Evolutionary conservation across 2,797 vertebrate genomes (phyloP).

Genomic region (Dallia pectoralis): DNA sequence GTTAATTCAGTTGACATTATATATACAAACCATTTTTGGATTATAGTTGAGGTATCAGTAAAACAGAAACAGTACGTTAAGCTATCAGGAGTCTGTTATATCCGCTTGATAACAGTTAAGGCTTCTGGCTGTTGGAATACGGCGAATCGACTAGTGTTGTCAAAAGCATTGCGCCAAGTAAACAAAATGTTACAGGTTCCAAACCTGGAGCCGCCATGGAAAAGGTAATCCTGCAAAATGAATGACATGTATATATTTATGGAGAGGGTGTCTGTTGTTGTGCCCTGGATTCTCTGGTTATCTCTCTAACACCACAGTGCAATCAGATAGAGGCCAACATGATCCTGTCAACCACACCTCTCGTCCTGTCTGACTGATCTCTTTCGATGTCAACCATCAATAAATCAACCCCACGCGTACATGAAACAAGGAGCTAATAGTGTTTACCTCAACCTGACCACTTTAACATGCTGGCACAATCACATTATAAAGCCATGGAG

Average conservation of each 20-base stretch:
- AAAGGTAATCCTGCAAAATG: too few relatives aligned
- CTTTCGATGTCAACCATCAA: slow-evolving; percentile 19
- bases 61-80: too few relatives aligned
- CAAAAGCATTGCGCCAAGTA: slow-evolving; percentile 40
- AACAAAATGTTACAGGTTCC: too few relatives aligned
- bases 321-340: slow-evolving; percentile 48
- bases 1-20: too few relatives aligned
- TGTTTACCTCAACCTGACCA: slow-evolving; percentile 30
- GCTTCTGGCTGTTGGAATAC: slow-evolving; percentile 49
- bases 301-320: slow-evolving; percentile 34
- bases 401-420: slow-evolving; percentile 42
- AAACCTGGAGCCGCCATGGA: too few relatives aligned
- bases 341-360: slow-evolving; percentile 50
- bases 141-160: slow-evolving; percentile 34
- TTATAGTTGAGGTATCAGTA: too few relatives aligned
- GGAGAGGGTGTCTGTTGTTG: slow-evolving; percentile 31
- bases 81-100: too few relatives aligned
- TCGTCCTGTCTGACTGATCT: slow-evolving; percentile 33
- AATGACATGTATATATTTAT: slow-evolving; percentile 35
- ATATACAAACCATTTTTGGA: too few relatives aligned
- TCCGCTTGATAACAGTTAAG: slow-evolving; percentile 49
- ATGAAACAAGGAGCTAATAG: slow-evolving; percentile 48
- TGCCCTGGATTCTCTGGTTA: slow-evolving; percentile 22
- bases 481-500: slow-evolving; percentile 18
- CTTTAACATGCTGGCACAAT: not conserved